Percentiles rank a stretch among this genome's conserved stretches.
These are phyloP conservation scores for Heteractis magnifica DNA, from an alignment of 92 coral and sea anemone genomes.

Conservation along the genomic window DNA sequence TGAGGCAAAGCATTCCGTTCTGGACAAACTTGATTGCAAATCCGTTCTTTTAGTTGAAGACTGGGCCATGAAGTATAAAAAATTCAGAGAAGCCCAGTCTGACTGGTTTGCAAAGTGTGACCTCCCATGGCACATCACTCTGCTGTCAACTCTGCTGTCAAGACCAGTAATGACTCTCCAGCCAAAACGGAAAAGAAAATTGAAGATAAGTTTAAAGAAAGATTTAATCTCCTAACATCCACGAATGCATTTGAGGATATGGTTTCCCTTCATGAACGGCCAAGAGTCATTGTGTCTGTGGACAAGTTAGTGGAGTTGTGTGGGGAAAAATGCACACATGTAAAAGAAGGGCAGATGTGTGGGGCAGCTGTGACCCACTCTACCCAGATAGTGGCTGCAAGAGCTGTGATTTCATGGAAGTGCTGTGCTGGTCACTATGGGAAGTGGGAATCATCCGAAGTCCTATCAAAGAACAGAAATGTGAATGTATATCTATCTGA, in stretches of 20 bases:
- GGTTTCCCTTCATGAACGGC: conserved; percentile 9
- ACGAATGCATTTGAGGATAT: conserved; percentile 5
- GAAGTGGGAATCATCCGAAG: conserved; percentile 56
- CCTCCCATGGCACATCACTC: conserved; percentile 55
- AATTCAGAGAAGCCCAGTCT: conserved; percentile 39
- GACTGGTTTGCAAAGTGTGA: conserved; percentile 59
- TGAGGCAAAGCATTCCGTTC: conserved; percentile 36
- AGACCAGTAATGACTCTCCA: too few relatives aligned
- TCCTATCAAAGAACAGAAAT: conserved; percentile 9
- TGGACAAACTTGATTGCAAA: conserved; percentile 12
- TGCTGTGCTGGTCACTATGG: conserved; percentile 32
- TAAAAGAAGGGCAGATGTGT: conserved; percentile 3
- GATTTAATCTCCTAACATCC: background rate
- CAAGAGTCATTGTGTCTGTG: conserved; percentile 24
- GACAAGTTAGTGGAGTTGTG: conserved; percentile 39
- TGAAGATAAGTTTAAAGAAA: too few relatives aligned
- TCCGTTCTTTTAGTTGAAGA: conserved; percentile 22
- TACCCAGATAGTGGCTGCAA: conserved; percentile 2
- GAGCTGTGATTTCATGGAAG: conserved; percentile 26
- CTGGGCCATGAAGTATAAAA: conserved; percentile 36
- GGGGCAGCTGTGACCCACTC: background rate
- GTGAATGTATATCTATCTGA: conserved; percentile 21
- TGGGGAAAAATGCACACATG: conserved; percentile 24
- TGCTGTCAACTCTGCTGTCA: too few relatives aligned
- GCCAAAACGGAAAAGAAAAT: too few relatives aligned